A percentile compares a stretch with the other conserved stretches of the same genome.
phyloP scores from a whole-genome alignment of 1,140 invertebrate genomes.

The Globodera rostochiensis region DNA sequence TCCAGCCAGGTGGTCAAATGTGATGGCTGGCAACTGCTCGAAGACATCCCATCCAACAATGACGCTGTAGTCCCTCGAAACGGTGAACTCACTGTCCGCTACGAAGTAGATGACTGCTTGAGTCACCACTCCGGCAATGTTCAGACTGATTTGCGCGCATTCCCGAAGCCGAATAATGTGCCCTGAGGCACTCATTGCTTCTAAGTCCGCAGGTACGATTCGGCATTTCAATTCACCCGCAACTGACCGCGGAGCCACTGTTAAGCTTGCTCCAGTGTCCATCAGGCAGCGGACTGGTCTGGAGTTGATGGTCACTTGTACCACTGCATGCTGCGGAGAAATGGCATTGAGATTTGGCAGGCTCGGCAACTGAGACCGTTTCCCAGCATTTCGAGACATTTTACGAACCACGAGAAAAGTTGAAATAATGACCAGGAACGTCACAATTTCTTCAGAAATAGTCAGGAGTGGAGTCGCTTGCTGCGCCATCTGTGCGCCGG shows the following conservation, averaged over 20 bases:
- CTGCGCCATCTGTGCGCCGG: no score
- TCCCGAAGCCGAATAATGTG: not conserved
- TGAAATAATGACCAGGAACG: no score
- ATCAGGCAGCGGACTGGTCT: not conserved
- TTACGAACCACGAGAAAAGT: no score
- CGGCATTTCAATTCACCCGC: not conserved
- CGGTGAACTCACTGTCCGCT: not conserved
- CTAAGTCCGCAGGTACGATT: not conserved
- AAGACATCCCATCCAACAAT: constrained; percentile 2
- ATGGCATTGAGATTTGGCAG: no score
- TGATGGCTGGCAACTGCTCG: not conserved
- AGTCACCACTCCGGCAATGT: not conserved
- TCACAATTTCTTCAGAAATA: not conserved
- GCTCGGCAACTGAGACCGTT: not conserved
- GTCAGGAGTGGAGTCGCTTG: no score
- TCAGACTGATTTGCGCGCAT: not conserved
- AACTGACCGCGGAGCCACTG: not conserved
- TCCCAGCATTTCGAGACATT: no score
- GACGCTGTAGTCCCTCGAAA: not conserved
- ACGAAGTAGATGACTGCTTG: not conserved
- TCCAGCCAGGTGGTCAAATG: not conserved
- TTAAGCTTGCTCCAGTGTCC: constrained; percentile 6
- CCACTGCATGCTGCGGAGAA: not conserved
- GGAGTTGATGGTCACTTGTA: not conserved
- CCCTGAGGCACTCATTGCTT: constrained; percentile 8